Evolutionary conservation across 2,888 invertebrate genomes (phyloP).

Genomic region (Plemyria rubiginata): DNA sequence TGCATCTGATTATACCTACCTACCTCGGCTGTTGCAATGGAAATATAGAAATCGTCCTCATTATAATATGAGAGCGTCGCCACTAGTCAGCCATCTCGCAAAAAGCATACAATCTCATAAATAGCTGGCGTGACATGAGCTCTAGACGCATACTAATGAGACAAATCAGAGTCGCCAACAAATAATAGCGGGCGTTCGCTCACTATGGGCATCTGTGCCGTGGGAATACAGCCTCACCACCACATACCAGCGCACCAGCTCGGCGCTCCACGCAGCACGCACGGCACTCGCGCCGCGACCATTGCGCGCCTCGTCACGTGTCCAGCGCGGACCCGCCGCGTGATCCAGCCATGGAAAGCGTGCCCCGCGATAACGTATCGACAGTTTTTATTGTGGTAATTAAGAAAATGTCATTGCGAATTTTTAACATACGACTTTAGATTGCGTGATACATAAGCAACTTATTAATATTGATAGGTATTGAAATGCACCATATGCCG

Average conservation of each 20-base stretch:
- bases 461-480: slow-evolving; percentile 57
- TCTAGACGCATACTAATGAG: slow-evolving; percentile 29
- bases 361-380: background rate
- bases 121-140: slow-evolving; percentile 10
- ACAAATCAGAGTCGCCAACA: slow-evolving; percentile 32
- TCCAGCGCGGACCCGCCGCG: background rate
- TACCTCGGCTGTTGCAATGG: too few species aligned
- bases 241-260: slow-evolving; percentile 37
- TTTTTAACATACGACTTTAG: slow-evolving; percentile 60
- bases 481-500: slow-evolving; percentile 46
- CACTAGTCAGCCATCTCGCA: background rate
- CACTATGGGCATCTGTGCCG: slow-evolving; percentile 76
- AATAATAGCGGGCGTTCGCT: slow-evolving; percentile 20
- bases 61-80: slow-evolving; percentile 3
- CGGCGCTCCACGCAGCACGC: slow-evolving; percentile 2
- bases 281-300: slow-evolving; percentile 5
- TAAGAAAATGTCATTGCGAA: slow-evolving; percentile 59
- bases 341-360: slow-evolving; percentile 19
- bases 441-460: slow-evolving; percentile 55
- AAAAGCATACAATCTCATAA: slow-evolving; percentile 20
- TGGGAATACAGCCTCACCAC: slow-evolving; percentile 63
- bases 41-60: background rate
- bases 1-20: background rate
- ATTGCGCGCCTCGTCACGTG: slow-evolving; percentile 2
- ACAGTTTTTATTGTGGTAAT: slow-evolving; percentile 40